Evolutionary conservation across 2,797 vertebrate genomes (phyloP).

Genomic region (Limosa lapponica): DNA sequence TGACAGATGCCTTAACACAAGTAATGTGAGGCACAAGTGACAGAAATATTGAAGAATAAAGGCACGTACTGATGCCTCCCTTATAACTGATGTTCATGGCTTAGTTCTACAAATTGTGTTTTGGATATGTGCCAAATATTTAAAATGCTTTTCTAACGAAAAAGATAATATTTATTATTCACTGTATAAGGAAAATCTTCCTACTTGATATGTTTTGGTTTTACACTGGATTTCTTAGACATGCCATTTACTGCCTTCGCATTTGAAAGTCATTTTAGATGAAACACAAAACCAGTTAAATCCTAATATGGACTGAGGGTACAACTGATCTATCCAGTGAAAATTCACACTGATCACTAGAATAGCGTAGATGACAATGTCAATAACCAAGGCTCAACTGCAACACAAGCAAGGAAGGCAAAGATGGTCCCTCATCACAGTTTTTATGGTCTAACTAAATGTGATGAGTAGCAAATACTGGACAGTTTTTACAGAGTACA

Average conservation of each 20-base stretch:
- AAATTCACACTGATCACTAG: background rate
- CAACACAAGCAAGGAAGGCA: background rate
- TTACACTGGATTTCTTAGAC: background rate
- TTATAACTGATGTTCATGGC: background rate
- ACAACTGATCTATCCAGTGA: background rate
- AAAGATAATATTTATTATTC: background rate
- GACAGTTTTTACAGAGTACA: background rate
- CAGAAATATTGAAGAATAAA: background rate
- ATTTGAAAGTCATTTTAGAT: background rate
- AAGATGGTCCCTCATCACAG: background rate
- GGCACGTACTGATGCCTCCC: background rate
- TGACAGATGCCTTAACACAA: background rate
- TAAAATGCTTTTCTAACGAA: background rate
- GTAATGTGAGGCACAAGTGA: background rate
- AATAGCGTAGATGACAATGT: background rate
- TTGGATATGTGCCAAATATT: background rate
- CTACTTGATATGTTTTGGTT: background rate
- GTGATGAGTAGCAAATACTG: background rate
- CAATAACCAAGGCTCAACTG: background rate
- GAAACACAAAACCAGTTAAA: background rate
- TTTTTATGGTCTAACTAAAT: background rate
- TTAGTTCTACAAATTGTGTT: background rate
- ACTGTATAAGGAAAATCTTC: background rate
- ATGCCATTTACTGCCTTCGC: background rate
- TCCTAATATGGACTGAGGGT: background rate